Evolutionary conservation across 2,888 invertebrate species (phyloP), one percentile per base, ranked within the genome.

Genomic region (Patella caerulea): DNA sequence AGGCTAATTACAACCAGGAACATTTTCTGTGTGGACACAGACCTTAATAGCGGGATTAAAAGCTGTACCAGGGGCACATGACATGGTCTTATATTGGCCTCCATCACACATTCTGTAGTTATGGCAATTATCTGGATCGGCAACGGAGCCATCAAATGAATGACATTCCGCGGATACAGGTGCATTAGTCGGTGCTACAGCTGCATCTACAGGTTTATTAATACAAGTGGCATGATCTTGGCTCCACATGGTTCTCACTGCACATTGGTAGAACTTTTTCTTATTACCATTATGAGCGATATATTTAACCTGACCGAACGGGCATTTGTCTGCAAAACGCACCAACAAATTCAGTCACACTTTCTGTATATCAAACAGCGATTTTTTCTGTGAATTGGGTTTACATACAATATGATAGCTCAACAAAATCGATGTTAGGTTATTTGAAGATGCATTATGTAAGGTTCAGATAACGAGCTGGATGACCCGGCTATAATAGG

Each of bases 241-340:
- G 45, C 76, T 76, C 73, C 73, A 80, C 45, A 59, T 55, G 19
- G 78, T 78, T 15, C 72, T 72, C 19, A 74, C 78, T 7, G 72
- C 77, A 71, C 80, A 80, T 72, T 74, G 78, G 78, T 78, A 80
- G 76, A 75, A 80, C n/a, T 74, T 76, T 29, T 72, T 71, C 24
- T 29, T 70, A 70, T 76, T 78, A 29, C 12, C 70, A n/a, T 24
- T 9, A 71, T 78, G 56, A n/a, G 69, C 34, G 72, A 78, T 71
- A 76, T 53, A 80, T 17, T 73, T 74, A 17, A 24, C 19, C 14
- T 34, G 11, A 17, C 34, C 76, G 53, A 72, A 17, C 3, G 77
- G 78, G 59, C 80, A 80, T n/a, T 15, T 34, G 34, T 78, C 80
- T 80, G 74, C 12, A 34, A 34, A 34, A 34, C 5, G 4, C 0